Evolutionary conservation across 92 coral and sea anemone species (phyloP), one percentile per base, ranked within the genome.

Genomic region (Epizoanthus ramosus): DNA sequence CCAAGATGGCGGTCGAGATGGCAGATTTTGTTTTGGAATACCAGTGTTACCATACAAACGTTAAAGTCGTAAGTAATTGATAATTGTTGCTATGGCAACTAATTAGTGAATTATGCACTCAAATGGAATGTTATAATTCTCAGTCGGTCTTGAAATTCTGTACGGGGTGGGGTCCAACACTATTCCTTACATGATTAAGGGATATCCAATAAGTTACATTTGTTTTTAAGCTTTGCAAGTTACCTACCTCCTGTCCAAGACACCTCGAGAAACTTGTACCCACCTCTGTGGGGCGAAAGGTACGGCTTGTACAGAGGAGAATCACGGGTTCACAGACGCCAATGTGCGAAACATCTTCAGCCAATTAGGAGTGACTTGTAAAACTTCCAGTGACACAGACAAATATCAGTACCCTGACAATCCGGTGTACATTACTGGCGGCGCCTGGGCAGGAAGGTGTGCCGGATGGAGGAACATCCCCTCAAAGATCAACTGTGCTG

Each of bases 271-370:
- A 22, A 3, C 15, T n/a, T 73, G 79, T 53, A 60, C 43, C 2
- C 0, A 12, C 43, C 60, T 73, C 5, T 73, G 79, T 31, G 8
- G 43, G 41, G 25, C 60, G 0, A 52, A 52, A 45, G 79, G 60
- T 5, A 4, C 25, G 18, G n/a, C 1, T 6, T 73, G 79, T 53
- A 73, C 79, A 47, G 31, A 13, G 17, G 79, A 24, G 2, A 50
- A 73, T 21, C 79, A 73, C 21, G 79, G 79, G 15, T 73, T 73
- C 28, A 73, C 79, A 23, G 25, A 52, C 35, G 57, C 18, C n/a
- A 73, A 73, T 60, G 21, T 73, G n/a, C 17, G 43, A 35, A 3
- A n/a, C 57, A 9, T 53, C 59, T 73, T 73, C 57, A 52, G 63
- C 54, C 15, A 59, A 4, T 5, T n/a, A 13, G 79, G 61, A n/a